Evolutionary conservation across 2,113 vertebrate species (phyloP).

Genomic region (Phaethornis superciliosus): DNA sequence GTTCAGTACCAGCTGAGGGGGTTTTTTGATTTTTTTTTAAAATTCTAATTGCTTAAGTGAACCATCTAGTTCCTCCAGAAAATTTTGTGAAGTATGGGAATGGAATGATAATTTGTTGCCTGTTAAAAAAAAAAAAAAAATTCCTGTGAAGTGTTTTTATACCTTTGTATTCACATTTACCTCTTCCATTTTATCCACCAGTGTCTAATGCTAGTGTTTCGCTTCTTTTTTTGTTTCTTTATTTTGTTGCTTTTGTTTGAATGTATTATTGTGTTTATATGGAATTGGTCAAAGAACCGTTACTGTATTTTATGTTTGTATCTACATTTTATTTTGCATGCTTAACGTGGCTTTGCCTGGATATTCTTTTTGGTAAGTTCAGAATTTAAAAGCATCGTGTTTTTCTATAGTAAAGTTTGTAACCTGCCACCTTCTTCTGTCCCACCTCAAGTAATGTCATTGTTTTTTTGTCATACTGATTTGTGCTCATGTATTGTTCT

Average conservation of each 20-base stretch:
- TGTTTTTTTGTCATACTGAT: conserved; percentile 49
- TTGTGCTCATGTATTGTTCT: conserved; percentile 49
- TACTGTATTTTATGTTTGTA: conserved; percentile 94
- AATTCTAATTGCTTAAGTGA: not conserved
- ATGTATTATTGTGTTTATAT: conserved; percentile 81
- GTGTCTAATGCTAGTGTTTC: conserved; percentile 78
- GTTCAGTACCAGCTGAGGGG: not conserved
- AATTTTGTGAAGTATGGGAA: not conserved
- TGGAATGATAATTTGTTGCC: not conserved
- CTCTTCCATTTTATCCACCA: conserved; percentile 72
- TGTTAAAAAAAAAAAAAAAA: not conserved
- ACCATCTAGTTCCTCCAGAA: not conserved
- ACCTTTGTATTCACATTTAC: conserved; percentile 70
- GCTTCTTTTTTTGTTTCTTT: conserved; percentile 76
- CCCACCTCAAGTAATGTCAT: conserved; percentile 60
- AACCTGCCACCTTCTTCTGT: conserved; percentile 70
- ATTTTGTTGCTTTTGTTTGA: conserved; percentile 79
- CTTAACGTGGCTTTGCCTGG: conserved; percentile 99
- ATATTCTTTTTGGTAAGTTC: conserved; percentile 99
- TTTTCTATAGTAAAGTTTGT: conserved; percentile 75
- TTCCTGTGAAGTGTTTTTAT: not conserved
- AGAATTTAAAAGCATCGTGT: conserved; percentile 81
- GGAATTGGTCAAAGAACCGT: conserved; percentile 82
- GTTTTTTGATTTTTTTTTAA: not conserved
- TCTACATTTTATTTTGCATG: conserved; percentile 97